A percentile compares a stretch with the other conserved stretches of the same genome.
These are phyloP conservation scores for Amblyopsis rosae DNA, from an alignment of 2,113 vertebrate genomes.

Conservation along the genomic window DNA sequence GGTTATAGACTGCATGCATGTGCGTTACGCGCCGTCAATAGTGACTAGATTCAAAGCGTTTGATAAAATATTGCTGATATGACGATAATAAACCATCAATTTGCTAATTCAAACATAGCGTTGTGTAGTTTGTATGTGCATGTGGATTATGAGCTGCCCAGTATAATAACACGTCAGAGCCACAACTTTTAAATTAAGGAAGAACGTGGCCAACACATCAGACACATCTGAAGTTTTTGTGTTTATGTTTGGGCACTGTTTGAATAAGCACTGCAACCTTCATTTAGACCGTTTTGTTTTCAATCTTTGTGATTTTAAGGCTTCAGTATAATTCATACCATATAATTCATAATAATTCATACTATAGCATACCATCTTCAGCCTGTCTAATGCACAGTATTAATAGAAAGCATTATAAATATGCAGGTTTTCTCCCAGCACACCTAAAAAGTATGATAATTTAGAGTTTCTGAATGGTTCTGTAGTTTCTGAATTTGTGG, in stretches of 20 bases:
- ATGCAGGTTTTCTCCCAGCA: conserved; percentile 39
- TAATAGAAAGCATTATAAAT: conserved; percentile 53
- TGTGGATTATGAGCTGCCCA: too few relatives aligned
- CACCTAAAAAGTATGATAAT: conserved; percentile 54
- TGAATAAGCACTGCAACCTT: neutral
- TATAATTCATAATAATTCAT: too few relatives aligned
- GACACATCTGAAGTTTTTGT: neutral
- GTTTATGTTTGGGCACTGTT: neutral
- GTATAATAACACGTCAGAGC: too few relatives aligned
- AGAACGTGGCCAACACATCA: neutral
- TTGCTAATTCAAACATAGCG: too few relatives aligned
- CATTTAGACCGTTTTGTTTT: neutral
- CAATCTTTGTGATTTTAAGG: conserved; percentile 7
- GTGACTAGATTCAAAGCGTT: too few relatives aligned
- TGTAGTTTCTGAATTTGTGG: conserved; percentile 12
- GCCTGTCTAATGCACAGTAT: conserved; percentile 46
- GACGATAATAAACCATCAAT: too few relatives aligned
- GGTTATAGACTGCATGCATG: conserved; percentile 13
- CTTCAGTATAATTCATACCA: conserved; percentile 20
- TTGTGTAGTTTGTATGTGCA: too few relatives aligned
- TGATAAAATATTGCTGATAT: too few relatives aligned
- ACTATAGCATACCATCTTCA: conserved; percentile 28
- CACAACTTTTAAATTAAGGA: neutral
- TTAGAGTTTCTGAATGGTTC: conserved; percentile 33
- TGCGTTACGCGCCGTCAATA: neutral